Base-by-base conservation (phyloP, 2,888 invertebrate species). In the Sussaba pulchella region DNA sequence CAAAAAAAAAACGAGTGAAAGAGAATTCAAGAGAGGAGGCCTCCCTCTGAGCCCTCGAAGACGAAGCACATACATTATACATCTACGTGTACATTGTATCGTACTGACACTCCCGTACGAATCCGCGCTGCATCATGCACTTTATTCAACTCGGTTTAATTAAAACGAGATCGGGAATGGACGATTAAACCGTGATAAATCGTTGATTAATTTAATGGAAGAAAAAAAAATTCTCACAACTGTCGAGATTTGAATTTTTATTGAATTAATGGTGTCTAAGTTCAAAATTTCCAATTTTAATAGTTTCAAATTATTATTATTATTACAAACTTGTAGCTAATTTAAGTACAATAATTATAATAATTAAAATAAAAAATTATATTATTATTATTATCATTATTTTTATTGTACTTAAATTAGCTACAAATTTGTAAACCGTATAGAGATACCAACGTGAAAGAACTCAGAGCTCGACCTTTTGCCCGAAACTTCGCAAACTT, bases 11-110 rank as follows among this genome's bases (percentile, higher is more conserved):
- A 63, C 52, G 52, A 63, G 14, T 47, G 17, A 78, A 36, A 59
- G 66, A 59, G 50, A 72, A 78, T 67, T 59, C 50, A 72, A 59
- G 41, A 64, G 50, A 43, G 41, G 59, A 66, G 52, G 39, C 39
- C 19, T n/a, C n/a, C n/a, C n/a, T n/a, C 24, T 19, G 36, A 41
- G 41, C 41, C 12, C 59, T 74, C 47, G 39, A 36, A 39, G 43
- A 31, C 43, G 14, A 61, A 70, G n/a, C n/a, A 26, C 76, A 45
- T 36, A 57, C 39, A 54, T 70, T 61, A 63, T 70, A n/a, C 39
- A 24, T 31, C 9, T 43, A 61, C n/a, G n/a, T n/a, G 31, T 39
- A 63, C 43, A 71, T 61, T 54, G 26, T 26, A 59, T 2, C 9
- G n/a, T 17, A 43, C 12, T 54, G 50, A 10, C 10, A 50, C 10